Percentiles rank a stretch among this genome's conserved stretches.
These are phyloP conservation scores for Lerema accius DNA, from an alignment of 1,140 invertebrate genomes.

Conservation along the genomic window DNA sequence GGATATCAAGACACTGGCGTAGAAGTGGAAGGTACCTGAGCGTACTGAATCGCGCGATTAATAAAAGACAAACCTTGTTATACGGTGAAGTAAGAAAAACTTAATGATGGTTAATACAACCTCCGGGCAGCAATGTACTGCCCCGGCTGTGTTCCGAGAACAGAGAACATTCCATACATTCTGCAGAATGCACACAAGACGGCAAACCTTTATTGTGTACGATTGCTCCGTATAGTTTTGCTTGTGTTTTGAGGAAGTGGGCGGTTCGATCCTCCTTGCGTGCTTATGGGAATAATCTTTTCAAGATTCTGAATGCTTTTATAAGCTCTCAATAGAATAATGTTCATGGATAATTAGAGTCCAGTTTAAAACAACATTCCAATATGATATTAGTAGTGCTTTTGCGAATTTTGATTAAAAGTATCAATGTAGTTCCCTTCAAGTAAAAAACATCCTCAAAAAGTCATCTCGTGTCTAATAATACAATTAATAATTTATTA, in stretches of 20 bases:
- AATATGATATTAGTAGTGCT: too few species aligned
- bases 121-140: slow-evolving; percentile 43
- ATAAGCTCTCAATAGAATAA: neutral
- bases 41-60: slow-evolving; percentile 3
- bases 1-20: neutral
- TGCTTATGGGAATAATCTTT: slow-evolving; percentile 7
- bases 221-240: slow-evolving; percentile 46
- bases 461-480: too few species aligned
- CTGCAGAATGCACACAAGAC: slow-evolving; percentile 40
- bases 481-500: too few species aligned
- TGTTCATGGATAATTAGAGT: too few species aligned
- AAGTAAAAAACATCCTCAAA: too few species aligned
- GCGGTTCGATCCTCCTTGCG: slow-evolving; percentile 24
- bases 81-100: slow-evolving; percentile 38
- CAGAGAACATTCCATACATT: slow-evolving; percentile 52
- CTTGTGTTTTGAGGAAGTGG: slow-evolving; percentile 54
- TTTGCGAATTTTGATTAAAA: too few species aligned
- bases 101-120: slow-evolving; percentile 46
- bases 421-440: too few species aligned
- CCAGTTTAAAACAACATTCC: too few species aligned
- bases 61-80: slow-evolving; percentile 16
- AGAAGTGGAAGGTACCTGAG: too few species aligned
- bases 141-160: slow-evolving; percentile 52
- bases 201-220: slow-evolving; percentile 46
- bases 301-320: neutral